Conservation (phyloP, 2,797 vertebrate species). For the Sphenodon punctatus region DNA sequence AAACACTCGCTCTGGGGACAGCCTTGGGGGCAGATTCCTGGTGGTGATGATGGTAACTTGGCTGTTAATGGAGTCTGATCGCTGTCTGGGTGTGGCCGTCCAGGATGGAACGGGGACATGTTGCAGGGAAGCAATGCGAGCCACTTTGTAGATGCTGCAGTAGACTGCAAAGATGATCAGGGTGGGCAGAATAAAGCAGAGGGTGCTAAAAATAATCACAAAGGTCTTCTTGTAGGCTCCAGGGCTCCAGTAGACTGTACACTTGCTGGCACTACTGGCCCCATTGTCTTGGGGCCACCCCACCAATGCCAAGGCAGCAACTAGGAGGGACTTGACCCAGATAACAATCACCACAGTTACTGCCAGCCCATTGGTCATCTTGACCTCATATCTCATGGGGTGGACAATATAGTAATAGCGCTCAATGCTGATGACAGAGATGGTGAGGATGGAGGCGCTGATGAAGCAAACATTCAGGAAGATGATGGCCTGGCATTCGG, state of each 20-base stretch:
- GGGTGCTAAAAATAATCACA: constrained; percentile 82
- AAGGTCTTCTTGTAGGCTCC: constrained; percentile 82
- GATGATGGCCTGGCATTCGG: constrained; percentile 84
- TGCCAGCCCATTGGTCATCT: constrained; percentile 87
- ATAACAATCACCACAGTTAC: constrained; percentile 81
- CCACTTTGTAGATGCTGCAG: constrained; percentile 89
- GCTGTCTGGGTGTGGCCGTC: constrained; percentile 71
- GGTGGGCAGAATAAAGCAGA: constrained; percentile 87
- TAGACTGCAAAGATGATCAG: constrained; percentile 88
- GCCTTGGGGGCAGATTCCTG: constrained; percentile 77
- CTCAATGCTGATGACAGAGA: constrained; percentile 90
- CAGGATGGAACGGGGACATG: constrained; percentile 76
- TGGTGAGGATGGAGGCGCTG: constrained; percentile 89
- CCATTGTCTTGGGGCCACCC: constrained; percentile 81
- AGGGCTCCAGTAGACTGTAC: constrained; percentile 84
- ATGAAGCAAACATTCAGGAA: constrained; percentile 88
- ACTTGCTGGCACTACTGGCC: constrained; percentile 82
- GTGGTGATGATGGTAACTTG: constrained; percentile 87
- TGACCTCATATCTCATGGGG: constrained; percentile 89
- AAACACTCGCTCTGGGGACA: constrained; percentile 77
- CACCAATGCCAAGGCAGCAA: constrained; percentile 84
- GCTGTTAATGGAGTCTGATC: constrained; percentile 87
- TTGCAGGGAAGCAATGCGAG: constrained; percentile 85
- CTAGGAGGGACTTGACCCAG: constrained; percentile 84
- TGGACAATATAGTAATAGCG: constrained; percentile 93